Percentiles rank a stretch among this genome's conserved stretches.
Evolutionary conservation across 2,888 invertebrate species (phyloP).

Genomic region (Itoplectis maculator): DNA sequence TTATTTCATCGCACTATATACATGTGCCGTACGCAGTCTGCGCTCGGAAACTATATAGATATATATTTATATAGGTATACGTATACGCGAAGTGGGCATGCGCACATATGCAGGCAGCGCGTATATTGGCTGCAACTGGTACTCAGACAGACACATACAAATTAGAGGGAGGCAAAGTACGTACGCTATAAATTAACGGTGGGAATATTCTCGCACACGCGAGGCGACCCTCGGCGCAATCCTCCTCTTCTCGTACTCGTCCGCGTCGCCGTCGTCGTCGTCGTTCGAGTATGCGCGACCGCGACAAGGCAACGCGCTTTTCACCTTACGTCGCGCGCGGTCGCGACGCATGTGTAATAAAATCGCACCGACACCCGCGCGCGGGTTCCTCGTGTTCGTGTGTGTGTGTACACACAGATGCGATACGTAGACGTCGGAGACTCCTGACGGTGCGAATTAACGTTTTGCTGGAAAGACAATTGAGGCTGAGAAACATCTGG

Average conservation of each 20-base stretch:
- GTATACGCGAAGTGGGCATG: conserved; percentile 4
- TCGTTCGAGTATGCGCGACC: conserved; percentile 63
- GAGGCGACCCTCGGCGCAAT: conserved; percentile 68
- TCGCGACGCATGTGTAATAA: conserved; percentile 16
- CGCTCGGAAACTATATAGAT: too few species aligned
- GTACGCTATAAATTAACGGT: conserved; percentile 79
- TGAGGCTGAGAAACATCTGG: neutral
- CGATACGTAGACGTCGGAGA: neutral
- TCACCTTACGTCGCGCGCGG: conserved; percentile 65
- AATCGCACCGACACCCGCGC: conserved; percentile 40
- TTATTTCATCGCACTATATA: conserved; percentile 39
- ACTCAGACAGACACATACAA: conserved; percentile 43
- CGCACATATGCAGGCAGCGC: conserved; percentile 17
- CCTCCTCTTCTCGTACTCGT: conserved; percentile 69
- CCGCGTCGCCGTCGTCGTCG: conserved; percentile 69
- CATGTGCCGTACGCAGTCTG: conserved; percentile 2
- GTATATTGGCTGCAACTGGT: conserved; percentile 37
- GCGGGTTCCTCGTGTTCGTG: conserved; percentile 3
- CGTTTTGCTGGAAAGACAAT: neutral
- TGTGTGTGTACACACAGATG: too few species aligned
- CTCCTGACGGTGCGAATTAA: neutral
- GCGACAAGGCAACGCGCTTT: conserved; percentile 67
- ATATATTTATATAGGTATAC: too few species aligned
- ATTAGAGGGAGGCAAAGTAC: conserved; percentile 51
- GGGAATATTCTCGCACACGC: conserved; percentile 78